Conservation (phyloP, 2,888 invertebrate genomes). For the Teinopalpus imperialis region DNA sequence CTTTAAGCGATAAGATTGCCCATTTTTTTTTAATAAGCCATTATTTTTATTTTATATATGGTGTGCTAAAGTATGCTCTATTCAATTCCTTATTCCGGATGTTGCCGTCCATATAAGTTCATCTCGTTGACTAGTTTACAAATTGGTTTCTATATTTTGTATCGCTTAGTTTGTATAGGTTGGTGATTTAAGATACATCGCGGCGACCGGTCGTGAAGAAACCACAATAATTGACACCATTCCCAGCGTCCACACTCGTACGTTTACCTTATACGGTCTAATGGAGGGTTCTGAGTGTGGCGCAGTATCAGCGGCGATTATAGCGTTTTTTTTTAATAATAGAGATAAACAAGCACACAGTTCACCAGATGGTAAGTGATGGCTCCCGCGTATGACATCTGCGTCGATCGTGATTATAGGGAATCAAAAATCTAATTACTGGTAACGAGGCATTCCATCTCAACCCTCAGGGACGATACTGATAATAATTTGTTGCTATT, state of each 20-base stretch:
- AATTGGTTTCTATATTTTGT: constrained; percentile 10
- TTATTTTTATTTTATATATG: no score
- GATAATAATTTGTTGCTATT: no score
- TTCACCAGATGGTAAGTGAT: no score
- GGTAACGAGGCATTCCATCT: no score
- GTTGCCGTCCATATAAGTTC: constrained; percentile 14
- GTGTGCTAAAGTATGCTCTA: no score
- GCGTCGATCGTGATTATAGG: no score
- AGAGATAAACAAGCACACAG: no score
- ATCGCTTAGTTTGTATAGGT: neutral
- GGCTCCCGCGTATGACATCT: no score
- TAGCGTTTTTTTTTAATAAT: constrained; percentile 10
- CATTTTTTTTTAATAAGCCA: no score
- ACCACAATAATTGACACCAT: constrained; percentile 45
- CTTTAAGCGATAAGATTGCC: no score
- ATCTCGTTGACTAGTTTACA: constrained; percentile 1
- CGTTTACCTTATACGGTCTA: constrained; percentile 27
- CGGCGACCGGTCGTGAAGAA: constrained; percentile 19
- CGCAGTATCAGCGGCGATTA: constrained; percentile 20
- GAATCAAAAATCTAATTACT: no score
- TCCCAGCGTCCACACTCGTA: constrained; percentile 32
- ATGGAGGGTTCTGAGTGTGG: constrained; percentile 13
- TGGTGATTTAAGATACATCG: constrained; percentile 6
- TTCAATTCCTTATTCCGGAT: constrained; percentile 13
- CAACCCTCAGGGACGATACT: no score